phyloP scores from a whole-genome alignment of 2,888 invertebrate genomes.

The Rhodophaea formosa region DNA sequence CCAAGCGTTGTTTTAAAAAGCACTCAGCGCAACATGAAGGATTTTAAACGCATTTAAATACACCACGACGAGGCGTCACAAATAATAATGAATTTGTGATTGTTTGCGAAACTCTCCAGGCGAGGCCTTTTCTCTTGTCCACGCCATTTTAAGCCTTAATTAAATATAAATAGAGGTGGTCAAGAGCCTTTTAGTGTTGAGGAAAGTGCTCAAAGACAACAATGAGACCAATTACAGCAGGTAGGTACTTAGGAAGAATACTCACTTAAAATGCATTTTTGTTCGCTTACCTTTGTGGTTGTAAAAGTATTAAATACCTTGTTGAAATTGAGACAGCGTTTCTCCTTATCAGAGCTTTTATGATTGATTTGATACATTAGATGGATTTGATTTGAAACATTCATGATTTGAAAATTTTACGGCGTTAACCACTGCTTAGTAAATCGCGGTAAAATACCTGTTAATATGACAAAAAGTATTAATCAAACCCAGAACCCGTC shows the following conservation, averaged over 20 bases:
- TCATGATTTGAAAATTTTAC: too few species aligned
- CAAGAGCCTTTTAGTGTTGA: background rate
- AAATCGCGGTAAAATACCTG: too few species aligned
- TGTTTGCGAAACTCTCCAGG: constrained; percentile 9
- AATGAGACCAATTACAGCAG: constrained; percentile 36
- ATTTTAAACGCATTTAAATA: background rate
- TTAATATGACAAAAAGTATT: too few species aligned
- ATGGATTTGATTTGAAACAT: too few species aligned
- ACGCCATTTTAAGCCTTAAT: constrained; percentile 2
- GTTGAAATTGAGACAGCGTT: too few species aligned
- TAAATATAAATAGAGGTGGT: background rate
- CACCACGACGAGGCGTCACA: background rate
- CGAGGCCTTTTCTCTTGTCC: background rate
- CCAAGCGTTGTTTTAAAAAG: background rate
- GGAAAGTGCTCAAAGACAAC: constrained; percentile 23
- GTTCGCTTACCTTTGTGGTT: background rate
- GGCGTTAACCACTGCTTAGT: too few species aligned
- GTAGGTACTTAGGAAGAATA: constrained; percentile 34
- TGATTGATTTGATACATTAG: too few species aligned
- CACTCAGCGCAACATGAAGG: background rate
- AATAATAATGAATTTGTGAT: constrained; percentile 12
- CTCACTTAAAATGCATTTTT: constrained; percentile 18
- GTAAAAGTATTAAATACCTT: too few species aligned
- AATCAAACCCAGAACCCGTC: too few species aligned
- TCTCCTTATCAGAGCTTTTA: too few species aligned